Evolutionary conservation across 2,888 invertebrate species (phyloP), one percentile per base, ranked within the genome.

Genomic region (Arge pagana): DNA sequence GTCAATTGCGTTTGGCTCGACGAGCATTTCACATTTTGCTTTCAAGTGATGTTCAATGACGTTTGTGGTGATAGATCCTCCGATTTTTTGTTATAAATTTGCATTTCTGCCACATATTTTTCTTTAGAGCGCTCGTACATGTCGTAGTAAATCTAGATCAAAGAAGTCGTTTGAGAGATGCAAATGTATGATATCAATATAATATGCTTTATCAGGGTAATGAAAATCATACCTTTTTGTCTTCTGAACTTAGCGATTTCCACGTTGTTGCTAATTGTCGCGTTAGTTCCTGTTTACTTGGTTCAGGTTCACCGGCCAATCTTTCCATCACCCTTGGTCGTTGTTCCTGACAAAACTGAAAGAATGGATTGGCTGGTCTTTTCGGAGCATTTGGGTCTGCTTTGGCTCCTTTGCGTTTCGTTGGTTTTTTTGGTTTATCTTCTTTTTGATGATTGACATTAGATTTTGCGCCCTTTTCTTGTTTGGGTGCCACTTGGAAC

Each of bases 271-370:
- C 89, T 48, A 89, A 76, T 70, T 88, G 87, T 62, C 87, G 81
- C 1, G 88, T 89, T 16, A 89, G 79, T 72, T 89, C 89, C 68
- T 88, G 88, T 71, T 89, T 89, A 1, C 85, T 82, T 0, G 87
- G 86, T 68, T 88, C 89, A 1, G 82, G 79, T 50, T 87, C 86
- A 8, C 83, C 83, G 30, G 84, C 81, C 18, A 86, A 76, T 65
- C 86, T 83, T 53, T 86, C 86, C 76, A 87, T 85, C 19, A 88
- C 81, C 13, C 87, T 73, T n/a, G 88, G 87, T 52, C 89, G 78
- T 67, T 89, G 88, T 65, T 89, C 88, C 78, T 89, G 88, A 61
- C 89, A 89, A 74, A 88, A 89, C 76, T 89, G 88, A 67, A 89
- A 88, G 75, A 89, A 89, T 40, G 89, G 89, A 81, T 89, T 89